Base-by-base conservation (phyloP, 2,888 invertebrate genomes). In the Phanerotoma sp. region DNA sequence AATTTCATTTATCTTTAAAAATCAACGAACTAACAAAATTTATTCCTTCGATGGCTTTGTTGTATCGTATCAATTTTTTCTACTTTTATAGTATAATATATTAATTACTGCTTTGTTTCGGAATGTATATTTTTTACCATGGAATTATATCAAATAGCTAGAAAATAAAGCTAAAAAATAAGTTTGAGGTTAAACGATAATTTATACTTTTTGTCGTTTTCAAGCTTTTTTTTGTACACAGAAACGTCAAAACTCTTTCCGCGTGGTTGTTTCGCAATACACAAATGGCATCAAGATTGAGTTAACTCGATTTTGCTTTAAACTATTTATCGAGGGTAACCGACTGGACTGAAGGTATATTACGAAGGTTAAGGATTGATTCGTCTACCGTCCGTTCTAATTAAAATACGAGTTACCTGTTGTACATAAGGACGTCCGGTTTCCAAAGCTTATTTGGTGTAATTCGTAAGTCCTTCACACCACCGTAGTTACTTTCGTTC, bases 401-500 rank as follows among this genome's bases (percentile, higher is more conserved):
- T 55, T 55, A 35, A 51, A 64, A 66, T 63, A 62, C 57, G 63
- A 54, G 70, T 84, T 83, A 96, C 96, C 97, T 98, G 88, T 99
- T 99, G 82, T 98, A 99, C 92, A 99, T 94, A 65, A 99, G 90
- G 71, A 99, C 93, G 81, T 99, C 98, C 62, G 99, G 98, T 78
- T 93, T 95, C 99, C 99, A 99, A 62, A 99, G 84, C 78, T 91
- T 91, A 79, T 91, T 91, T 48, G 96, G 93, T 62, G 96, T 96
- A 76, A 99, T 93, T 73, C 96, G 85, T 58, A 99, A 86, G 77
- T 93, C 94, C 78, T 91, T 93, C 52, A 99, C 92, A 51, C 91
- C 91, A 33, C 96, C 96, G 76, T 92, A 97, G 72, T 97, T 96
- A 57, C 89, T 85, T 77, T 92, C 91, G 79, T 97, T 95, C 98